Base-by-base conservation (phyloP, 2,888 invertebrate genomes). In the Tipula vernalis region DNA sequence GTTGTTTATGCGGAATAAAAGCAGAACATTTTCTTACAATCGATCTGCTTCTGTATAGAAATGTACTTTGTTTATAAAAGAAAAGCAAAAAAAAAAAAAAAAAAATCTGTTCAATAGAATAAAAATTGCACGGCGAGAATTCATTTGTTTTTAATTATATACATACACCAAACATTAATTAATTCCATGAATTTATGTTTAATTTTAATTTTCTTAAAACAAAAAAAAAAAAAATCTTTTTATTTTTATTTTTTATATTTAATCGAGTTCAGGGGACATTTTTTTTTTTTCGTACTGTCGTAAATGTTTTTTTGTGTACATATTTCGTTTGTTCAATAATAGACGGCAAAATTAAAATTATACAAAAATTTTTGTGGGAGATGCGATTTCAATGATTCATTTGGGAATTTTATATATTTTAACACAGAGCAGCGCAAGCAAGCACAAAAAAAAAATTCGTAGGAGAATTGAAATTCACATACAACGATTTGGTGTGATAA, bases 121-220 rank as follows among this genome's bases (percentile, higher is more conserved):
- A 84, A 39, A 84, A 84, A 84, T 84, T 84, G 84, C 39, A 84
- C 84, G 84, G 84, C 84, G 84, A 84, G 84, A 84, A 84, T 84
- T 84, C 84, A 84, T 84, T 84, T 84, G 84, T 84, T 84, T 84
- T 84, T 84, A 84, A 84, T 84, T 84, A 84, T 84, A 84, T 84
- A 84, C 84, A 84, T 84, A 84, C 84, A 84, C 84, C 84, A 84
- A 84, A 41, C 84, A 84, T 84, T 84, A 84, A 84, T 84, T 84
- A 84, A 84, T 84, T 84, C 84, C 84, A 84, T 84, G 84, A 84
- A 84, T 84, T 84, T 84, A 84, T 84, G 84, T 84, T 84, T 84
- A 36, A 84, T 84, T 84, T 84, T 39, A 84, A 39, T 84, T 84
- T 84, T 84, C 84, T 84, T 84, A 71, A 71, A 51, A 51, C 3